Conservation (phyloP, 1,140 invertebrate genomes). For the Drosophila aff. region DNA sequence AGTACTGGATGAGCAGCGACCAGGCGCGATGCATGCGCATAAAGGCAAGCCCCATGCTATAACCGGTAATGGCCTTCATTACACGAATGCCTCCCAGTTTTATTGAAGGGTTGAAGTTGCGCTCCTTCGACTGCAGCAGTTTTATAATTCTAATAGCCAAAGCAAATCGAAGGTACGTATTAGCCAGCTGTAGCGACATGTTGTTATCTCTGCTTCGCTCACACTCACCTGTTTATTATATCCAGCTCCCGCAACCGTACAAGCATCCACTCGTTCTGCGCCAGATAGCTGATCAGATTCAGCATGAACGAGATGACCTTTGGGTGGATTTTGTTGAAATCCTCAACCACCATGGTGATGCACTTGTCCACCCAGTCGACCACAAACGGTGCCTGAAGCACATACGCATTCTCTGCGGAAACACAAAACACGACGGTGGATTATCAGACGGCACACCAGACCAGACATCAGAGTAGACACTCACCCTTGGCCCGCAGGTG, state of each 20-base stretch:
- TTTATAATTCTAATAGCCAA: constrained; percentile 44
- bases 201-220: not conserved
- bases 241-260: constrained; percentile 62
- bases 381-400: constrained; percentile 67
- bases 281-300: constrained; percentile 76
- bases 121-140: constrained; percentile 52
- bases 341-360: constrained; percentile 58
- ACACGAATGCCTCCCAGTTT: constrained; percentile 88
- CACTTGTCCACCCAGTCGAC: constrained; percentile 77
- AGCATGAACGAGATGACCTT: constrained; percentile 84
- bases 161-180: not conserved
- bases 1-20: constrained; percentile 86
- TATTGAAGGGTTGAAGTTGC: constrained; percentile 85
- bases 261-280: constrained; percentile 76
- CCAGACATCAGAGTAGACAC: constrained; percentile 12
- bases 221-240: constrained; percentile 65
- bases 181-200: not conserved
- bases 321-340: constrained; percentile 67
- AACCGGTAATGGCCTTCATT: constrained; percentile 86
- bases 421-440: not conserved
- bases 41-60: constrained; percentile 87
- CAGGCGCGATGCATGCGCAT: constrained; percentile 86
- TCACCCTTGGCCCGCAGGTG: constrained; percentile 85
- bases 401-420: constrained; percentile 58
- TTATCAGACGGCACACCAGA: constrained; percentile 14